Base-by-base conservation (phyloP, 1,140 invertebrate species). In the Cotesia chilonis region DNA sequence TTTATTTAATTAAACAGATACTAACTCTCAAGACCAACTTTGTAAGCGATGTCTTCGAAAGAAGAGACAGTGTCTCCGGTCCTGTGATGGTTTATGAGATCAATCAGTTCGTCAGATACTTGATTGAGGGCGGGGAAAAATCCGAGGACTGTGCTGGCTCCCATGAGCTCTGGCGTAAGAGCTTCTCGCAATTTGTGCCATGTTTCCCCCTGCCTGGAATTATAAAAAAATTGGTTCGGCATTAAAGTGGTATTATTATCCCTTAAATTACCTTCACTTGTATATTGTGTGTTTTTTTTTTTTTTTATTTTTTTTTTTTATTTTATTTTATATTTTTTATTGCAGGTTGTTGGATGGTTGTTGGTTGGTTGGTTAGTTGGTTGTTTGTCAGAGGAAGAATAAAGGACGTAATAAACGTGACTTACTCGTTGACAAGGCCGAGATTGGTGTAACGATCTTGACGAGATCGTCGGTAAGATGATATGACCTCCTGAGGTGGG, bases 371-470 rank as follows among this genome's bases (percentile, higher is more conserved):
- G 28, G 28, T 28, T 28, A 28, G 5, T 17, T 17, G 41, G 47
- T 14, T 38, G 54, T 60, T 51, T 63, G 28, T n/a, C 3, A 37
- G 20, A 61, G 9, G 47, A 7, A 38, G 38, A 36, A 17, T 38
- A 54, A 12, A 70, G 55, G 37, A 65, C 72, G 66, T 66, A 66
- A 76, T 41, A 65, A 47, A 41, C n/a, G 41, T 70, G 79, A 89
- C 91, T 89, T 88, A 94, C 91, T 95, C 94, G 82, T 95, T 95
- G 10, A 93, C 92, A 47, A 95, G 88, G 72, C 94, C 94, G 38
- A 92, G 89, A 77, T 91, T 93, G 17, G 93, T 91, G 82, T 95
- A 96, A 80, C 92, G 89, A 83, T 95, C 94, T 0, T 90, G 92
- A 10, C 92, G 87, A n/a, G 89, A 90, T 38, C 85, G 88, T 14